Base-by-base conservation (phyloP, 2,888 invertebrate genomes). In the Drosophila mettleri region DNA sequence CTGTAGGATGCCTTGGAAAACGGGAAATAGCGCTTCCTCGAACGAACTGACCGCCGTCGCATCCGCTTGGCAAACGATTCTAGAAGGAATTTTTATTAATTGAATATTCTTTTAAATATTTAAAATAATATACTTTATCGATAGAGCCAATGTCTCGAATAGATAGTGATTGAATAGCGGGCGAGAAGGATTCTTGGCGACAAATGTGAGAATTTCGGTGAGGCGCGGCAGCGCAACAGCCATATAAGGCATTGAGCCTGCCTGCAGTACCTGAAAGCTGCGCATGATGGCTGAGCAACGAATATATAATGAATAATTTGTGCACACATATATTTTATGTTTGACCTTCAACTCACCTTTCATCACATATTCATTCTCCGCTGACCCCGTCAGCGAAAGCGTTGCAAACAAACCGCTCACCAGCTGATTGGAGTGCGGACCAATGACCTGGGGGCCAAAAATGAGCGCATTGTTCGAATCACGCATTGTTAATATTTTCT, bases 141-240 rank as follows among this genome's bases (percentile, higher is more conserved):
- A 95, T 45, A 99, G 93, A 27, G 98, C 97, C 39, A 99, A 93
- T 0, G 97, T 97, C 93, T 99, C 99, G 91, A 99, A 99, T 36
- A 99, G 93, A 92, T 97, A 99, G 92, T 99, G 99, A 93, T 99
- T 99, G 93, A 99, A 99, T 91, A 98, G 97, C 0, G 99, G 99
- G 87, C 98, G 97, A 86, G 97, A 97, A 0, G 99, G 97, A 93
- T 99, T 99, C 93, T 97, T 97, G 57, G 98, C 95, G 29, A 98
- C 98, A 34, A 94, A 92, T 5, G 95, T 93, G 43, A 99, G 93
- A 91, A 98, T 97, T 76, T 95, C 94, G 0, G 98, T 98, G 20
- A 99, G 93, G 89, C 97, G 96, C 0, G 97, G 96, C 70, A 99
- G 92, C 3, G 98, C 94, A n/a, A 95, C 94, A 27, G 94, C 95